Evolutionary conservation across 53 echinoderm and acorn worm species (phyloP), one percentile per base, ranked within the genome.

Genomic region (Mesocentrotus franciscanus): DNA sequence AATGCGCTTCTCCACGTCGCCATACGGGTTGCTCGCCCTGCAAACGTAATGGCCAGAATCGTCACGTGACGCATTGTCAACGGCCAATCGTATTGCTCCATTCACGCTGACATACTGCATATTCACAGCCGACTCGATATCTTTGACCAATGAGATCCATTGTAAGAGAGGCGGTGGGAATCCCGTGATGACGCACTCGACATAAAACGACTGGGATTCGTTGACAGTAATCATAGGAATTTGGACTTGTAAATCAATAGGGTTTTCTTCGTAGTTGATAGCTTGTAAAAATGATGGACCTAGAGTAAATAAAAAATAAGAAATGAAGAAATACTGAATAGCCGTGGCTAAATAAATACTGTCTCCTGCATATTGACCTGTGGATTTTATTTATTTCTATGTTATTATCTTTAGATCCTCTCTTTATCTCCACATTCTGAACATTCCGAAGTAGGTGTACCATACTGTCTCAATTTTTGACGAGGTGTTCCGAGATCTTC

Each of bases 81-180:
- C 56, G 16, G 56, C 85, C 85, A 85, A 85, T 85, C 85, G 85
- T 1, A 49, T 85, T 85, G 49, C 85, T 55, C 85, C 85, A 56
- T 85, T 20, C 24, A 85, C 85, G 85, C 56, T 85, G 24, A 55
- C 55, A 56, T 55, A 22, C 85, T 85, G 85, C 42, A 85, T 85
- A 85, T 85, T 85, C 85, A 85, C 24, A 22, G 56, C 85, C 5
- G 85, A 55, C 24, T 85, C 85, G 56, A 85, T 85, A 56, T 85
- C 85, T 8, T 26, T 56, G 56, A 55, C 85, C 85, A 85, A 85
- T 55, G 85, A 85, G 56, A 85, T 85, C 85, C 85, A 85, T 56
- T 56, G 85, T 85, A 35, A 20, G 4, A 56, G 20, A 20, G 85
- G 85, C 56, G 56, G 24, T 85, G 85, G 85, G 55, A 85, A 85